Percentiles rank a stretch among this genome's conserved stretches.
phyloP scores from a whole-genome alignment of 2,797 vertebrate genomes.

The Muscicapa striata region DNA sequence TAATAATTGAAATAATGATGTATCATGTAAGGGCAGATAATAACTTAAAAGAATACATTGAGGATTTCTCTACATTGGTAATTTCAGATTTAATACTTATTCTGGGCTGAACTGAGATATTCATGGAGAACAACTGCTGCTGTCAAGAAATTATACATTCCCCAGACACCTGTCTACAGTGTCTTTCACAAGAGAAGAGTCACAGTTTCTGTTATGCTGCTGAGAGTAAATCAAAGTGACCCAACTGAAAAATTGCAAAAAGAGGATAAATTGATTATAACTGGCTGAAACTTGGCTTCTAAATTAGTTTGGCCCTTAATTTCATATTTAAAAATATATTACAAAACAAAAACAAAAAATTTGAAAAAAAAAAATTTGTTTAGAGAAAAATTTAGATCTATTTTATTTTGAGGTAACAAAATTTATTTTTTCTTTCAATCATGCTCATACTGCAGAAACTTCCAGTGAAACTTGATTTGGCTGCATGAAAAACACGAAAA shows the following conservation, averaged over 20 bases:
- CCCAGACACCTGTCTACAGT: not conserved
- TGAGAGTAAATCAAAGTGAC: not conserved
- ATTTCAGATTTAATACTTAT: conserved; percentile 16
- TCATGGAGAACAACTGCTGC: not conserved
- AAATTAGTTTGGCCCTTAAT: not conserved
- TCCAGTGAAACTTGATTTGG: not conserved
- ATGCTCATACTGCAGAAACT: not conserved
- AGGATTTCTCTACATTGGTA: not conserved
- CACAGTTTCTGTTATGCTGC: not conserved
- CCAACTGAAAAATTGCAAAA: not conserved
- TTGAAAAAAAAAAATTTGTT: not conserved
- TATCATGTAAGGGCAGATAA: not conserved
- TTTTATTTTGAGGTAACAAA: not conserved
- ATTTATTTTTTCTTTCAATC: not conserved
- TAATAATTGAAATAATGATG: conserved; percentile 10
- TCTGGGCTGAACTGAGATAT: not conserved
- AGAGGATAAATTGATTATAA: not conserved
- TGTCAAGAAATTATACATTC: conserved; percentile 8
- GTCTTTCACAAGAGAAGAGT: not conserved
- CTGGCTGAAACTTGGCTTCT: not conserved
- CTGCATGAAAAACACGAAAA: not conserved
- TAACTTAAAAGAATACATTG: not conserved
- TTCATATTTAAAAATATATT: not conserved
- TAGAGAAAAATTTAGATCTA: not conserved
- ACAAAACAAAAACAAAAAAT: not conserved